phyloP scores from a whole-genome alignment of 2,113 vertebrate genomes.

The Montifringilla adamsi region DNA sequence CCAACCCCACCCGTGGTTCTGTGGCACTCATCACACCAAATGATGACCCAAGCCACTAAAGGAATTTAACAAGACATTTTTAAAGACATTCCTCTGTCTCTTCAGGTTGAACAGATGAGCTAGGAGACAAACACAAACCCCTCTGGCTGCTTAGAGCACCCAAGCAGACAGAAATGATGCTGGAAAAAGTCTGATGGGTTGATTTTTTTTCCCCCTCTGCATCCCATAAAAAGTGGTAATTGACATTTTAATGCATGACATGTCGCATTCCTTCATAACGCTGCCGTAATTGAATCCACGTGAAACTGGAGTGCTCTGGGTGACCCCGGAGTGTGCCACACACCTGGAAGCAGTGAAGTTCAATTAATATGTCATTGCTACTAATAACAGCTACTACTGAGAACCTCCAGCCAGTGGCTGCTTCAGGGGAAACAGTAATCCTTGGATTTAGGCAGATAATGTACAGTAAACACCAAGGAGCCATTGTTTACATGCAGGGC shows the following conservation, averaged over 20 bases:
- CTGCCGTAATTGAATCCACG: slow-evolving; percentile 73
- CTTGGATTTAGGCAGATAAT: slow-evolving; percentile 38
- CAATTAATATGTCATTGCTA: slow-evolving; percentile 80
- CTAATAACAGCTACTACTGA: slow-evolving; percentile 71
- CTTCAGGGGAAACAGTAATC: slow-evolving; percentile 30
- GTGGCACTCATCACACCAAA: not conserved
- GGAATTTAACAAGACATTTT: not conserved
- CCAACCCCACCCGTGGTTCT: not conserved
- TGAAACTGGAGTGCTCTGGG: slow-evolving; percentile 55
- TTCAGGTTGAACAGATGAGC: not conserved
- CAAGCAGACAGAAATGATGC: not conserved
- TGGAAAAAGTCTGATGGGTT: not conserved
- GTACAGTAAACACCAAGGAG: slow-evolving; percentile 36
- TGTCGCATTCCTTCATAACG: slow-evolving; percentile 58
- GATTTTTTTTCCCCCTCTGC: not conserved
- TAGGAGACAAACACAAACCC: not conserved
- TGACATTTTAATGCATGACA: slow-evolving; percentile 48
- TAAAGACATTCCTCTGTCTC: not conserved
- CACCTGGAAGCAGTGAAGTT: slow-evolving; percentile 80
- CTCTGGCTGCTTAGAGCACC: not conserved
- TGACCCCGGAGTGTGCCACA: slow-evolving; percentile 78
- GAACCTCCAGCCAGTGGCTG: slow-evolving; percentile 66
- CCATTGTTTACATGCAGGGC: slow-evolving; percentile 5
- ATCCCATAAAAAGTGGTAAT: slow-evolving; percentile 40
- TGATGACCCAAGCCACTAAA: not conserved